Evolutionary conservation across 2,888 invertebrate genomes (phyloP).

Genomic region (Galerucella calmariensis): DNA sequence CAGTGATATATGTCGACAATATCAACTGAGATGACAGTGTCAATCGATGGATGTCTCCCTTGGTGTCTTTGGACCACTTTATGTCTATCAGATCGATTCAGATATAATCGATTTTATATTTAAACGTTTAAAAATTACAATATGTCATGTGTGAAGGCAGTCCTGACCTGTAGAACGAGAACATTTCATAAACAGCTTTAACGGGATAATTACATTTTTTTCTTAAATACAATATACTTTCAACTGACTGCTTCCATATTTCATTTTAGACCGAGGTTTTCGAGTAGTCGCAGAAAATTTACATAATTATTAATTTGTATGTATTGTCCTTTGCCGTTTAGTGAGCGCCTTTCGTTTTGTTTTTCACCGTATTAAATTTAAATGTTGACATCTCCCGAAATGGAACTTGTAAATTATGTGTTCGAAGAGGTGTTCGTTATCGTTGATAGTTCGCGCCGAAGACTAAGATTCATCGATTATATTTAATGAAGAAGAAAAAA

Average conservation of each 20-base stretch:
- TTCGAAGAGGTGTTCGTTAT: neutral
- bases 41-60: conserved; percentile 53
- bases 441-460: neutral
- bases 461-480: neutral
- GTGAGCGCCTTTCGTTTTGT: conserved; percentile 5
- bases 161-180: neutral
- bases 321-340: conserved; percentile 19
- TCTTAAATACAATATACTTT: neutral
- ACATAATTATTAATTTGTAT: conserved; percentile 32
- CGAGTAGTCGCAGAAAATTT: conserved; percentile 22
- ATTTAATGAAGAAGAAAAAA: neutral
- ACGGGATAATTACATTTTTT: conserved; percentile 1
- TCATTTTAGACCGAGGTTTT: conserved; percentile 12
- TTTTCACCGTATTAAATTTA: conserved; percentile 20
- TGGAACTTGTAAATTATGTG: conserved; percentile 17
- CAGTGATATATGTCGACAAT: conserved; percentile 61
- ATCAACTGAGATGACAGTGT: conserved; percentile 57
- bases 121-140: no score
- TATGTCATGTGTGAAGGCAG: neutral
- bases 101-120: conserved; percentile 32
- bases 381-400: conserved; percentile 24
- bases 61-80: conserved; percentile 26
- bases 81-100: conserved; percentile 40
- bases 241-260: neutral
- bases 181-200: neutral